Evolutionary conservation across 2,888 invertebrate genomes (phyloP).

Genomic region (Rapana venosa): DNA sequence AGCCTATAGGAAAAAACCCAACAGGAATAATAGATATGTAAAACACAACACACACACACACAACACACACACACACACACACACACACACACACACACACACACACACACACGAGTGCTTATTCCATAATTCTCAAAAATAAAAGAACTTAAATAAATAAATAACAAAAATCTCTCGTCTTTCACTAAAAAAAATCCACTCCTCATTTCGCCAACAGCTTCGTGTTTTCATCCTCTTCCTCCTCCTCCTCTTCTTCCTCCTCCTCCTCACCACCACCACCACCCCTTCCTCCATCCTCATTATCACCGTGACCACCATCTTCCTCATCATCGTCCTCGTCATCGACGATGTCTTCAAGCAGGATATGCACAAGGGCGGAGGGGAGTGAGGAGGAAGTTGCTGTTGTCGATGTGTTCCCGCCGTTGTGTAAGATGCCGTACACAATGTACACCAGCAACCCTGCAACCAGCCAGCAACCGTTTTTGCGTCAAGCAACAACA

Average conservation of each 20-base stretch:
- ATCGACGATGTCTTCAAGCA: background rate
- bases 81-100: too few relatives aligned
- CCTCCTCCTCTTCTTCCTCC: constrained; percentile 6
- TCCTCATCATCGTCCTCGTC: background rate
- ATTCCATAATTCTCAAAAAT: too few relatives aligned
- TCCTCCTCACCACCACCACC: background rate
- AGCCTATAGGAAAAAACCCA: too few relatives aligned
- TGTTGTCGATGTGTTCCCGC: too few relatives aligned
- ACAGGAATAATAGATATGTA: too few relatives aligned
- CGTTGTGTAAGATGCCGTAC: background rate
- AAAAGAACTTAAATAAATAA: too few relatives aligned
- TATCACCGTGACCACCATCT: background rate
- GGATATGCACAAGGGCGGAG: too few relatives aligned
- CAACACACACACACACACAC: too few relatives aligned
- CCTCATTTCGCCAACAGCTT: background rate
- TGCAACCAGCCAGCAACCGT: background rate
- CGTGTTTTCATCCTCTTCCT: too few relatives aligned
- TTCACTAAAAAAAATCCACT: background rate
- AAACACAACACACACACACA: too few relatives aligned
- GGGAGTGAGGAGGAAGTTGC: too few relatives aligned
- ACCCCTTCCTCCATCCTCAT: background rate
- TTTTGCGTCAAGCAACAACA: background rate
- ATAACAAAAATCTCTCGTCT: background rate
- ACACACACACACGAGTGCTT: too few relatives aligned
- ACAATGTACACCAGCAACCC: background rate